A percentile compares a stretch with the other conserved stretches of the same genome.
These are phyloP conservation scores for Aricia agestis DNA, from an alignment of 1,140 invertebrate species.

Conservation along the genomic window DNA sequence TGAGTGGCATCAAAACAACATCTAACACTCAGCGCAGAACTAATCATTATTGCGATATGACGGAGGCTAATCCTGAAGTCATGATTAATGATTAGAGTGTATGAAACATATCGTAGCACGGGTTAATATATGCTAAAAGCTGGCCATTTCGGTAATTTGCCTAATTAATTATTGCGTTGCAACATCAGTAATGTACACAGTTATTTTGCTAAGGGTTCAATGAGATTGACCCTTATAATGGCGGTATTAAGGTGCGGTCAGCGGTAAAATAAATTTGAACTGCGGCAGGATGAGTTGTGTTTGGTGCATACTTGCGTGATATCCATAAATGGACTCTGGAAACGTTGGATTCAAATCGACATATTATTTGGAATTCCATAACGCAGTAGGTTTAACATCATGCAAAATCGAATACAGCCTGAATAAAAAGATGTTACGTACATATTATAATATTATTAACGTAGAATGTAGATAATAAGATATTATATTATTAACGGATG, in stretches of 20 bases:
- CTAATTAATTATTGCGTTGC: constrained; percentile 1
- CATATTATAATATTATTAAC: too few relatives aligned
- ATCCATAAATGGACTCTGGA: not conserved
- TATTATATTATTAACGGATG: too few relatives aligned
- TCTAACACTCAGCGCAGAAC: not conserved
- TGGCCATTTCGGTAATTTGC: not conserved
- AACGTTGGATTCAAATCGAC: too few relatives aligned
- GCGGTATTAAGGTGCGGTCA: not conserved
- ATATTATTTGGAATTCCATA: too few relatives aligned
- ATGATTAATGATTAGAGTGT: not conserved
- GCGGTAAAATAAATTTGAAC: not conserved
- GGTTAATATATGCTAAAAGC: constrained; percentile 3
- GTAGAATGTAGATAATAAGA: too few relatives aligned
- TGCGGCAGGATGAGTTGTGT: not conserved
- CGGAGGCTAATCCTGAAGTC: not conserved
- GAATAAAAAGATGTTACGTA: too few relatives aligned
- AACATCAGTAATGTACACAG: not conserved
- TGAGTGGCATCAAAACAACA: too few relatives aligned
- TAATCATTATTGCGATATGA: not conserved
- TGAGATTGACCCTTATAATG: not conserved
- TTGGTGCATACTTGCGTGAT: not conserved
- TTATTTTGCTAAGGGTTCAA: not conserved
- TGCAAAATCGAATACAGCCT: too few relatives aligned
- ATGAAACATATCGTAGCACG: constrained; percentile 10
- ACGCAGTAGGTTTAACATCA: too few relatives aligned